Conservation (phyloP, 2,797 vertebrate species). For the Acestrorhynchus altus region DNA sequence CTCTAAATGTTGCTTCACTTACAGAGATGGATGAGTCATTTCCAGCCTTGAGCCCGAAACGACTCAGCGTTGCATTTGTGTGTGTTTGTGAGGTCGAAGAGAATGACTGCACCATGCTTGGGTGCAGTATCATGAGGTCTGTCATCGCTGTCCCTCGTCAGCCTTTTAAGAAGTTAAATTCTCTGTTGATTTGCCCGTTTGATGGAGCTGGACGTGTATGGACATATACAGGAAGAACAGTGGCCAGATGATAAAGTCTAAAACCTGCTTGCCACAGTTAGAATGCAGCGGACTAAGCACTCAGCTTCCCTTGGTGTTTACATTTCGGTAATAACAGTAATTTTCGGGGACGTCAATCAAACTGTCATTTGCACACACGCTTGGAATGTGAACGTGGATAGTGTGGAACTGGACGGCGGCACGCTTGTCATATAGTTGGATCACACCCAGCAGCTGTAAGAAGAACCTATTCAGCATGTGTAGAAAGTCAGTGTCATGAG, state of each 20-base stretch:
- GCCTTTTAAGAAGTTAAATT: neutral
- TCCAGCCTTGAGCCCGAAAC: constrained; percentile 13
- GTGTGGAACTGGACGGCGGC: constrained; percentile 52
- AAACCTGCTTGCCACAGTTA: neutral
- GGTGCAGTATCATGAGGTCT: constrained; percentile 16
- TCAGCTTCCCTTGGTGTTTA: neutral
- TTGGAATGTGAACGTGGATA: constrained; percentile 70
- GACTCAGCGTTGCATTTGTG: constrained; percentile 1
- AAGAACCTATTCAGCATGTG: constrained; percentile 21
- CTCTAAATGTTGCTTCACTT: neutral
- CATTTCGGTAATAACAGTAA: constrained; percentile 53
- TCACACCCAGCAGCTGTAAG: constrained; percentile 7
- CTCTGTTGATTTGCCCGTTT: neutral
- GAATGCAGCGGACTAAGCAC: neutral
- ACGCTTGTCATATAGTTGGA: constrained; percentile 59
- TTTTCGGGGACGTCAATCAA: constrained; percentile 63
- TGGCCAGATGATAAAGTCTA: constrained; percentile 25
- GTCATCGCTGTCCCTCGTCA: constrained; percentile 38
- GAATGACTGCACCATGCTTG: neutral
- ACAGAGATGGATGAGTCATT: constrained; percentile 25
- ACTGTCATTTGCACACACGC: constrained; percentile 69
- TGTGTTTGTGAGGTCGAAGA: neutral
- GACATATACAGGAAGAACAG: constrained; percentile 29
- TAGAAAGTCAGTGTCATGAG: neutral
- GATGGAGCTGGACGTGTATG: constrained; percentile 12